A percentile compares a stretch with the other conserved stretches of the same genome.
Evolutionary conservation across 2,113 vertebrate genomes (phyloP).

Genomic region (Monarcha castaneiventris): DNA sequence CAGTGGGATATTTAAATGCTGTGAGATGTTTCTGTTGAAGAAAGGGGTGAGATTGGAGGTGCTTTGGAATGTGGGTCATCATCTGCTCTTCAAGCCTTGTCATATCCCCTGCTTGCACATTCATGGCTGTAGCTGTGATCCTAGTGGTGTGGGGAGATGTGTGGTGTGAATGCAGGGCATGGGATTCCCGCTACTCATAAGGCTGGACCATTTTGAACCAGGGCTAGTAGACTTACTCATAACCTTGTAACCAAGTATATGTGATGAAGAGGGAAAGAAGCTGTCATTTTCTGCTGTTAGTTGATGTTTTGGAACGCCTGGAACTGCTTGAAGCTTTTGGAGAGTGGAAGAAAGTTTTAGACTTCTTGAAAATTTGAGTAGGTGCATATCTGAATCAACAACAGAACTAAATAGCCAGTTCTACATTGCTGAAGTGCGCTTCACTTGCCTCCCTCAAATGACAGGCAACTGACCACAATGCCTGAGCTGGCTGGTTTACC

Average conservation of each 20-base stretch:
- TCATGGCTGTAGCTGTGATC: not conserved
- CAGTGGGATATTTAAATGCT: not conserved
- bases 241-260: not conserved
- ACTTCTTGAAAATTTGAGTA: not conserved
- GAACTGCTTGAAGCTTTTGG: not conserved
- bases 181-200: rapidly evolving
- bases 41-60: not conserved
- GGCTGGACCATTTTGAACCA: not conserved
- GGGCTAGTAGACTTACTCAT: not conserved
- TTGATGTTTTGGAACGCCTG: not conserved
- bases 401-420: not conserved
- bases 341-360: not conserved
- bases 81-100: not conserved
- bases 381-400: not conserved
- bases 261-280: not conserved
- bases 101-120: not conserved
- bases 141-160: not conserved
- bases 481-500: not conserved
- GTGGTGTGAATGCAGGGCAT: not conserved
- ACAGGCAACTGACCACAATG: not conserved
- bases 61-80: not conserved
- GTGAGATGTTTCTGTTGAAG: not conserved
- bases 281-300: not conserved
- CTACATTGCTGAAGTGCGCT: not conserved
- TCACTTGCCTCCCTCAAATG: not conserved